Base-by-base conservation (phyloP, 92 coral and sea anemone genomes). In the Bergia puertoricense region DNA sequence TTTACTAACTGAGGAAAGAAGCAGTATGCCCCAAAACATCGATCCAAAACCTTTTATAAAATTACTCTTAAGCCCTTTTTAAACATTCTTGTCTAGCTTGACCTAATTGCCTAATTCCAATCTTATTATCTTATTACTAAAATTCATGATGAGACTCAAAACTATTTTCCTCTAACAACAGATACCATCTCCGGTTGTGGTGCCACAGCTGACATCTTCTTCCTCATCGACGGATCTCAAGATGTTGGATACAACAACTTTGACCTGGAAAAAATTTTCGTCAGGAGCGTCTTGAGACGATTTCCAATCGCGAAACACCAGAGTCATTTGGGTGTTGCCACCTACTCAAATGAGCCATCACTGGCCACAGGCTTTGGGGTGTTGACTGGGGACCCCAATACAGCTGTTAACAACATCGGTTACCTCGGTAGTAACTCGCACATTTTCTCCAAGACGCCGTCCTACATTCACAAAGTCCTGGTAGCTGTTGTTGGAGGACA, bases 251-350 rank as follows among this genome's bases (percentile, higher is more conserved):
- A 8, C 57, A 22, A 37, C 57, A 77, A 77, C 65, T 77, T 77
- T 45, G 59, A 45, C 3, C 81, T 77, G 38, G 81, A 77, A 45
- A 77, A 77, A 77, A 18, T 77, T 36, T 77, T 77, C 42, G 81
- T 77, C 39, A 77, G 42, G 57, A 41, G 57, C 10, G 46, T 77
- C 38, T 62, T 48, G 44, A 77, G 16, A 45, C 81, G 81, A 30
- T 77, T 44, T 23, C 81, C 81, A 22, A 44, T 77, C 18, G 9
- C 54, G 6, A 77, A 48, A n/a, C 81, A 77, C 42, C 57, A 42
- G 39, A 77, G 81, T 18, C 81, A 77, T 77, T 44, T 77, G 46
- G 81, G 81, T 43, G 57, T 77, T 11, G 59, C 81, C 6, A 77
- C 62, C 56, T 77, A 77, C 40, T 15, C 57, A 30, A 48, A 77